Evolutionary conservation across 2,113 vertebrate species (phyloP).

Genomic region (Chionis minor): DNA sequence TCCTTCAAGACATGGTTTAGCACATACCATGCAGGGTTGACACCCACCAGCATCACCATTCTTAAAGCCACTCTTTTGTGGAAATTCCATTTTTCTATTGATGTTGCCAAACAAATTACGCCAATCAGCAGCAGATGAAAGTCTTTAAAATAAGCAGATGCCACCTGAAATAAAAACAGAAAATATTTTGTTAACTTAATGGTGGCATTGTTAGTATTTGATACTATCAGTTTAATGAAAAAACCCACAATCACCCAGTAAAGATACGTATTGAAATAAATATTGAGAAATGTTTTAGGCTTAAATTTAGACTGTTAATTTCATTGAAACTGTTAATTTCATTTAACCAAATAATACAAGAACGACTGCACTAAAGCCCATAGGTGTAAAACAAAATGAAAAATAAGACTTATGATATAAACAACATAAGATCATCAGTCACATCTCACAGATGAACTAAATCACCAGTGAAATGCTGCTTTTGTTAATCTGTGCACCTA

Average conservation of each 20-base stretch:
- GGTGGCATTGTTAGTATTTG: background rate
- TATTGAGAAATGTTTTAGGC: rapidly evolving
- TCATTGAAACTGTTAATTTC: background rate
- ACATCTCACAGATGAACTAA: background rate
- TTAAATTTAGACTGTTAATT: background rate
- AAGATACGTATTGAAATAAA: background rate
- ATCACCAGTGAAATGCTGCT: background rate
- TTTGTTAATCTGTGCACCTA: background rate
- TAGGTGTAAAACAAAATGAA: background rate
- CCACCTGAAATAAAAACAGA: slow-evolving; percentile 79
- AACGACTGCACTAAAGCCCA: background rate
- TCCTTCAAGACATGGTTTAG: background rate
- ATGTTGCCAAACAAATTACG: slow-evolving; percentile 89
- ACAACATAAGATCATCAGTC: background rate
- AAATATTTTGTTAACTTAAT: background rate
- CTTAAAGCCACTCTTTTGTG: slow-evolving; percentile 89
- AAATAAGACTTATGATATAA: background rate
- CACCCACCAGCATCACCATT: slow-evolving; percentile 88
- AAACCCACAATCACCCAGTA: background rate
- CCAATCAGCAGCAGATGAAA: slow-evolving; percentile 90
- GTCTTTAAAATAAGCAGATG: slow-evolving; percentile 89
- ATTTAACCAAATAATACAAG: background rate
- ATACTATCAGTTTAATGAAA: background rate
- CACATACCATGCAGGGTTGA: slow-evolving; percentile 88
- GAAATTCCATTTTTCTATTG: slow-evolving; percentile 95